Conservation (phyloP, 2,888 invertebrate species). For the Ypsolopha scabrella region DNA sequence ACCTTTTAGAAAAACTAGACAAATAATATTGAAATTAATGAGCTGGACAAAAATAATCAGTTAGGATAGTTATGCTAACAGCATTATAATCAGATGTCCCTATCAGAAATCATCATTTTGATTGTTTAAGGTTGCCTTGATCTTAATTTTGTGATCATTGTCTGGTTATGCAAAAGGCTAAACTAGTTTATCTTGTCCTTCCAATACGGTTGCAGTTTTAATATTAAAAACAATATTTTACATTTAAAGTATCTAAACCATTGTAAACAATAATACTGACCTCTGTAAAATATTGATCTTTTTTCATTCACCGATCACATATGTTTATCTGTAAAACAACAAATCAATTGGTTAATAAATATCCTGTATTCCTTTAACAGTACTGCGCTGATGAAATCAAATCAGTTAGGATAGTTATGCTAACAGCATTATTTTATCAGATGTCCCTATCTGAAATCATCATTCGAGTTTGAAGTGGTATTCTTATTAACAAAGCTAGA, state of each 20-base stretch:
- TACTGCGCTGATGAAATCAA: neutral
- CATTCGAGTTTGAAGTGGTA: constrained; percentile 7
- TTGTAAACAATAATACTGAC: too few species aligned
- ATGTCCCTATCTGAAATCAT: constrained; percentile 21
- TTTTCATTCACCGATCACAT: too few species aligned
- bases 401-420: constrained; percentile 17
- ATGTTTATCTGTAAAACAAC: too few species aligned
- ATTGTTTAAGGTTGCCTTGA: neutral
- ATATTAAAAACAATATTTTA: too few species aligned
- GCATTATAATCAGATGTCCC: constrained; percentile 57
- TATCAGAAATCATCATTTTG: constrained; percentile 49
- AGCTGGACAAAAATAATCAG: neutral
- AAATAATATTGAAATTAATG: neutral
- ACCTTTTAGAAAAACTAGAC: neutral
- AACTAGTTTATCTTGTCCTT: too few species aligned
- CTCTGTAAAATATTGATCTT: too few species aligned
- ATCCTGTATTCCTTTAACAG: too few species aligned
- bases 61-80: constrained; percentile 28
- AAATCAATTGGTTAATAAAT: neutral
- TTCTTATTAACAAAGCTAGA: too few species aligned
- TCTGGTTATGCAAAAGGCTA: too few species aligned
- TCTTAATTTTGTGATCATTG: too few species aligned
- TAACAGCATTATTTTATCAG: constrained; percentile 17
- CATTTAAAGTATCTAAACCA: too few species aligned
- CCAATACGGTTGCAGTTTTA: too few species aligned